These are phyloP conservation scores for Oncorhynchus clarkii DNA, from an alignment of 2,113 vertebrate species.

Conservation along the genomic window DNA sequence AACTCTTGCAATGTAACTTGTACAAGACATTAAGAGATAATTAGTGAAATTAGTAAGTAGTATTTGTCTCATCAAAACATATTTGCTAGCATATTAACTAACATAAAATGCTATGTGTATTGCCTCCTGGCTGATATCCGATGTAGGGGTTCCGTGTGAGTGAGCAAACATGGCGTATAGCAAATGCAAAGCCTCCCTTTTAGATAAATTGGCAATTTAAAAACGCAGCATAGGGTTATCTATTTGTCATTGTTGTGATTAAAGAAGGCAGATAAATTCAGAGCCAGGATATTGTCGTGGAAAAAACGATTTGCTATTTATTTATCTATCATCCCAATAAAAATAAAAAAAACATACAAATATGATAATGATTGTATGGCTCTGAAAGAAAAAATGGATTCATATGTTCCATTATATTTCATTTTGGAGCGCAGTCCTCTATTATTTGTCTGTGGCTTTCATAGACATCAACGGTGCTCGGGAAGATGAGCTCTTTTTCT, in stretches of 20 bases:
- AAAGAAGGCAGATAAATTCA: constrained; percentile 59
- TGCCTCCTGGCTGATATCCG: no score
- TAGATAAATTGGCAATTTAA: constrained; percentile 71
- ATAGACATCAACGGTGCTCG: constrained; percentile 32
- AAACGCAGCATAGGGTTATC: constrained; percentile 66
- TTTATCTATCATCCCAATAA: constrained; percentile 35
- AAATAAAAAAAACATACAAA: constrained; percentile 13
- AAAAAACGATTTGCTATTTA: constrained; percentile 50
- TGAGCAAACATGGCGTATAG: neutral
- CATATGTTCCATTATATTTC: neutral
- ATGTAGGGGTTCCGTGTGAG: neutral
- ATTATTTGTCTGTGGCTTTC: constrained; percentile 24
- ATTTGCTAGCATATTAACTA: no score
- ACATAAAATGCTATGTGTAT: no score
- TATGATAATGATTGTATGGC: constrained; percentile 38
- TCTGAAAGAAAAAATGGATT: constrained; percentile 2
- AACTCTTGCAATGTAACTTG: no score
- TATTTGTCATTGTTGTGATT: constrained; percentile 62
- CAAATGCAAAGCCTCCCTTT: constrained; percentile 33
- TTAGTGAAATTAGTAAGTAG: no score
- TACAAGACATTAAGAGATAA: no score
- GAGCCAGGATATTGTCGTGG: constrained; percentile 42
- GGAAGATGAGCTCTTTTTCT: constrained; percentile 48
- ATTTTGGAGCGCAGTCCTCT: neutral
- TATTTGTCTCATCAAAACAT: no score